Percentiles rank a stretch among this genome's conserved stretches.
These are phyloP conservation scores for human DNA, from an alignment of 2,113 vertebrate species.

Conservation along the genomic window DNA sequence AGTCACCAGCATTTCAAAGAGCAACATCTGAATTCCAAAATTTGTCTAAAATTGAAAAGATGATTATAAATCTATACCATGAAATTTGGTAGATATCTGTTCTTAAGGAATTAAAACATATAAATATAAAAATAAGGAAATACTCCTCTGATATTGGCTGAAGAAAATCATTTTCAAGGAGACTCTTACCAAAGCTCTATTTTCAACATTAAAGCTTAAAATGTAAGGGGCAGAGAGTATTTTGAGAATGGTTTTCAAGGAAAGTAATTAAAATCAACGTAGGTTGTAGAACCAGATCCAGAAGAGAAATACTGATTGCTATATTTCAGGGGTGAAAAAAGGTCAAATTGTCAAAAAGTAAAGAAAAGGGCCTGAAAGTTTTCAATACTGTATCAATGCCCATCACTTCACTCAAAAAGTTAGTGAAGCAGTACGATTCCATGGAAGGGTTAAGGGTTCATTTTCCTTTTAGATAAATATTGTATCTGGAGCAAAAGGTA, in stretches of 20 bases:
- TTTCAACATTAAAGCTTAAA: neutral
- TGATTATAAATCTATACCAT: neutral
- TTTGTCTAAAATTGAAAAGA: neutral
- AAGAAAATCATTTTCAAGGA: constrained; percentile 11
- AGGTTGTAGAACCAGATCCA: neutral
- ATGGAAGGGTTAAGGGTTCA: neutral
- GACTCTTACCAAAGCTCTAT: neutral
- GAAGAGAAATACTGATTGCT: neutral
- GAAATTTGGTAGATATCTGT: neutral
- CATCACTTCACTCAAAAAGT: neutral
- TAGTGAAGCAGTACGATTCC: neutral
- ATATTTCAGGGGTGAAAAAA: neutral
- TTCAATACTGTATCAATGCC: neutral
- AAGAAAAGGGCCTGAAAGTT: neutral
- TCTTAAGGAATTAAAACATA: neutral
- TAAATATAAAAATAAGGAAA: neutral
- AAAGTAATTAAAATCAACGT: neutral
- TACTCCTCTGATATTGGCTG: neutral
- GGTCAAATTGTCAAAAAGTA: neutral
- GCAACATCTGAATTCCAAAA: neutral
- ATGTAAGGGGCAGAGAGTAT: neutral
- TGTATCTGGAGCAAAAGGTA: neutral
- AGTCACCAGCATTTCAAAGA: neutral
- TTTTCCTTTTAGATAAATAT: neutral
- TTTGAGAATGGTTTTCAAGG: neutral